phyloP scores from a whole-genome alignment of 35 echinoderm and acorn worm genomes.

The Holothuria glaberrima region DNA sequence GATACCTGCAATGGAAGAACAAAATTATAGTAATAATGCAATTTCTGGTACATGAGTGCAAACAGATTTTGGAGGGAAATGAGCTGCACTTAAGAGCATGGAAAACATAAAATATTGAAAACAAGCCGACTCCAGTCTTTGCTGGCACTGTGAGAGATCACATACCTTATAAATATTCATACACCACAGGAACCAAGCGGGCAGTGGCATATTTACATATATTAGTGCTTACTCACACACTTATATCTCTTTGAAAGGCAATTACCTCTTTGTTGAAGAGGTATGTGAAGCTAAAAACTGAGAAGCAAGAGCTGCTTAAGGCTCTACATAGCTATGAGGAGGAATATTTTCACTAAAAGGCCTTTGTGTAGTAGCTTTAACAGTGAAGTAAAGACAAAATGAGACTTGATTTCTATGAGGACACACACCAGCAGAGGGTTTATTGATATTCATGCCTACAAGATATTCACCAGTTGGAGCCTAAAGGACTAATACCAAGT shows the following conservation, averaged over 20 bases:
- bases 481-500: no score
- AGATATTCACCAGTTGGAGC: background rate
- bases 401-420: background rate
- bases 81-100: no score
- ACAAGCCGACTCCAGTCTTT: no score
- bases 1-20: no score
- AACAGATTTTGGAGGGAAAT: no score
- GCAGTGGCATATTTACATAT: slow-evolving; percentile 50
- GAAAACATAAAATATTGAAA: no score
- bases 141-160: background rate
- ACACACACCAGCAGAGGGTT: background rate
- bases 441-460: background rate
- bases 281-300: background rate
- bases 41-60: no score
- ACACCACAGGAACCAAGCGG: slow-evolving; percentile 2
- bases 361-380: background rate
- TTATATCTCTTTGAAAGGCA: slow-evolving; percentile 25
- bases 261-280: slow-evolving; percentile 33
- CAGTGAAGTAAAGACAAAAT: background rate
- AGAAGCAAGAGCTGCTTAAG: background rate
- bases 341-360: background rate
- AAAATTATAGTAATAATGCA: no score
- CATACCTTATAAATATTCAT: slow-evolving; percentile 41
- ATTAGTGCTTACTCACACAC: slow-evolving; percentile 56
- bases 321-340: background rate